Percentiles rank a stretch among this genome's conserved stretches.
Evolutionary conservation across 2,797 vertebrate species (phyloP).

Genomic region (Ambastaia sidthimunki): DNA sequence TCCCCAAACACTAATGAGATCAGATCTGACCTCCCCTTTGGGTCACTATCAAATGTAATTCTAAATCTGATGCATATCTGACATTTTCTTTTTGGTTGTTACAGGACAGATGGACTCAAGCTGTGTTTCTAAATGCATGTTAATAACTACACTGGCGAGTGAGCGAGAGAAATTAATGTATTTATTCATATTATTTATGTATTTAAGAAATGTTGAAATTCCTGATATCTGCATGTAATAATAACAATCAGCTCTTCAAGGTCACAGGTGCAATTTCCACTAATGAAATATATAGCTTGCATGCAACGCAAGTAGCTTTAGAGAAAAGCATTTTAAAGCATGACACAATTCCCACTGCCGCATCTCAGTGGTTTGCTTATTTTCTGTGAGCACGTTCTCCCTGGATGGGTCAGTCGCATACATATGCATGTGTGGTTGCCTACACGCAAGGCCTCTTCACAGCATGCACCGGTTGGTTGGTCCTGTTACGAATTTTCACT

Average conservation of each 20-base stretch:
- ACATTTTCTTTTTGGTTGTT: background rate
- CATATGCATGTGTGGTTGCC: conserved; percentile 43
- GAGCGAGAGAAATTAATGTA: too few species aligned
- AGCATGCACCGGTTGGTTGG: background rate
- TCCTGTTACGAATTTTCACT: conserved; percentile 35
- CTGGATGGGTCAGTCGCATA: background rate
- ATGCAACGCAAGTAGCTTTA: background rate
- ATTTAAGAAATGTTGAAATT: background rate
- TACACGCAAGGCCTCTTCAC: background rate
- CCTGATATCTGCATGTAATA: background rate
- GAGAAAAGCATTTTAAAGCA: background rate
- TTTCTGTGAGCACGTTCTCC: conserved; percentile 16
- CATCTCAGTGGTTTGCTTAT: conserved; percentile 16
- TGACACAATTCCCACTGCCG: background rate
- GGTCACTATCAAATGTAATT: background rate
- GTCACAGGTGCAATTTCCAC: background rate
- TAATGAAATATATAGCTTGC: background rate
- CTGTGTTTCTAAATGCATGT: too few species aligned
- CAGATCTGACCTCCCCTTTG: background rate
- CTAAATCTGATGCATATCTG: background rate
- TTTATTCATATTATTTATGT: background rate
- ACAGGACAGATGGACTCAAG: too few species aligned
- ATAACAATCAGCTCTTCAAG: background rate
- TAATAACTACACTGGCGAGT: too few species aligned
- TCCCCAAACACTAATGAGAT: background rate